Evolutionary conservation across 2,797 vertebrate species (phyloP), one percentile per base, ranked within the genome.

Genomic region (Neosalanx taihuensis): DNA sequence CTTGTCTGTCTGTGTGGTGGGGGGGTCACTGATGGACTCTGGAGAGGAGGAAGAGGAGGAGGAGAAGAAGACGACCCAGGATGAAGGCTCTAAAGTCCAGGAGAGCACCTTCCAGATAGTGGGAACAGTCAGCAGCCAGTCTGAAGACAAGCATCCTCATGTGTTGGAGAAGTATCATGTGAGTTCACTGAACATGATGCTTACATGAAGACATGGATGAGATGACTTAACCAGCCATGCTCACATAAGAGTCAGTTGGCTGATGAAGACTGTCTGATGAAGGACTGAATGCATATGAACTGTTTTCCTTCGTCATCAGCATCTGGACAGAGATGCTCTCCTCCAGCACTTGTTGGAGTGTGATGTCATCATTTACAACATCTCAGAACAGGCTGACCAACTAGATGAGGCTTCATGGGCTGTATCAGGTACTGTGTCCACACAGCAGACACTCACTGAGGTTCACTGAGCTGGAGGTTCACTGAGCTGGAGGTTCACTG

Each of bases 351-450:
- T 99, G 72, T 83, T 95, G 90, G 89, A 90, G 17, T 97, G 95
- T 66, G 94, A 98, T 0, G 75, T 96, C 1, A 71, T 98, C 0
- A 79, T 98, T 70, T 99, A 97, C 76, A 95, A 97, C 80, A 92
- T 98, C 79, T 93, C 87, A 2, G 95, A 97, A 75, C 76, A 91
- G 76, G 30, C 71, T 0, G 83, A 85, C 35, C 94, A 97, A 80
- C 86, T 92, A 59, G 92, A 94, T 1, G 96, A 98, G 64, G 97
- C 97, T 62, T 71, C 63, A 0, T 98, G 96, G 96, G 96, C 95
- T 4, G 91, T 93, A 58, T 92, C 92, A 73, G 96, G 97, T 99
- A 57, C 41, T 46, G 41, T 12, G 41, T 46, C 13, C 41, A 46
- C 7, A 12, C 13, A 46, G 41, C 41, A 46, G 12, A 46, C 23